phyloP scores from a whole-genome alignment of 2,888 invertebrate species.

The Scaptomyza flava region DNA sequence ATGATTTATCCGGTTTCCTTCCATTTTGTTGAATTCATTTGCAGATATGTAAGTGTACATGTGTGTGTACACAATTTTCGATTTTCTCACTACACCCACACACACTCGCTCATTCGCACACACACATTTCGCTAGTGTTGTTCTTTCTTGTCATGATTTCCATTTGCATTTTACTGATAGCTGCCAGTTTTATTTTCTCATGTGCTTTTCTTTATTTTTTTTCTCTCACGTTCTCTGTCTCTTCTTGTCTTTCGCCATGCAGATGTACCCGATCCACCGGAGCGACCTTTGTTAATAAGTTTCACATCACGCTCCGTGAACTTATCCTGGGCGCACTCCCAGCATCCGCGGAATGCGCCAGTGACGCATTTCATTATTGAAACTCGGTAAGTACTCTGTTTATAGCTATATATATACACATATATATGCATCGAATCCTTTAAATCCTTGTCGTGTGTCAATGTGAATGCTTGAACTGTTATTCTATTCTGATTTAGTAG shows the following conservation, averaged over 20 bases:
- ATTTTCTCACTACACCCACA: constrained; percentile 37
- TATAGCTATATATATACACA: not conserved
- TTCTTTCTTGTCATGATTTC: constrained; percentile 64
- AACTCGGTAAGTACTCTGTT: constrained; percentile 87
- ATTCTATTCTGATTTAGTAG: not conserved
- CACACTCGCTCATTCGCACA: constrained; percentile 1
- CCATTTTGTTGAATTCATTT: constrained; percentile 55
- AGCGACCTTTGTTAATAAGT: constrained; percentile 89
- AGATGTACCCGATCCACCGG: constrained; percentile 90
- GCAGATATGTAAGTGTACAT: constrained; percentile 33
- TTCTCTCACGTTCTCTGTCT: constrained; percentile 6
- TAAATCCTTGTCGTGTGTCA: not conserved
- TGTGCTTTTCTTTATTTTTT: constrained; percentile 29
- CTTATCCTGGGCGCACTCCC: constrained; percentile 90
- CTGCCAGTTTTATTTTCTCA: constrained; percentile 59
- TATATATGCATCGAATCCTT: not conserved
- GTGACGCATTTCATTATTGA: constrained; percentile 90
- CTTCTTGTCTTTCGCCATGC: constrained; percentile 47
- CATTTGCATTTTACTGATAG: constrained; percentile 73
- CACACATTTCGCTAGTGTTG: constrained; percentile 27
- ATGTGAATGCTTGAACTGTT: not conserved
- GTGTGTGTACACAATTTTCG: constrained; percentile 25
- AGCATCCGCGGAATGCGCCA: constrained; percentile 88
- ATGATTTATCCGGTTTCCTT: constrained; percentile 73
- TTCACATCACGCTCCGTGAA: constrained; percentile 90